Conservation (phyloP, 2,113 vertebrate genomes). For the Boulengeromyrus knoepffleri region DNA sequence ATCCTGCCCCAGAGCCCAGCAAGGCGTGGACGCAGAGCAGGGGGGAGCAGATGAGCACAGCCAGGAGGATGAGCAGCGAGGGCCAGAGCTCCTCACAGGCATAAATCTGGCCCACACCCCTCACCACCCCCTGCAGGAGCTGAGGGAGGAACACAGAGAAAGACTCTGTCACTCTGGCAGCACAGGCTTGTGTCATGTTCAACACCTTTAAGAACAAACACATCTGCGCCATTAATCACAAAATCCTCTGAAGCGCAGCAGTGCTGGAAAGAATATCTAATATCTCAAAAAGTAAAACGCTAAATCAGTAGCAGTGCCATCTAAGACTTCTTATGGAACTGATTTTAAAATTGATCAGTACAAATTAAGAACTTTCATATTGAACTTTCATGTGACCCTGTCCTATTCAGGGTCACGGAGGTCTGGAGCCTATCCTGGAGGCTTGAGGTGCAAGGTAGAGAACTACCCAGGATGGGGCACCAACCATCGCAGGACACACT, state of each 20-base stretch:
- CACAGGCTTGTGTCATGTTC: not conserved
- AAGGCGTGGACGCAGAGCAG: slow-evolving; percentile 51
- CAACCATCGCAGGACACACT: not conserved
- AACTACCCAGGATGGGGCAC: not conserved
- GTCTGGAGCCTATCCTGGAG: not conserved
- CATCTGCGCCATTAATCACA: not conserved
- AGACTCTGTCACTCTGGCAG: not conserved
- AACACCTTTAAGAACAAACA: not conserved
- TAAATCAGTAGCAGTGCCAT: not conserved
- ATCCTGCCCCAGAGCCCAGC: slow-evolving; percentile 55
- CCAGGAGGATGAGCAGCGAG: slow-evolving; percentile 54
- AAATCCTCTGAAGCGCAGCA: not conserved
- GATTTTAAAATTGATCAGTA: not conserved
- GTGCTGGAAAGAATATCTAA: not conserved
- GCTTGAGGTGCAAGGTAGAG: not conserved
- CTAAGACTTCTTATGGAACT: not conserved
- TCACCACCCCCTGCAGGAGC: slow-evolving; percentile 52
- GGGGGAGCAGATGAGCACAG: slow-evolving; percentile 58
- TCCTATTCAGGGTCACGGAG: not conserved
- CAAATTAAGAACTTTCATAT: not conserved
- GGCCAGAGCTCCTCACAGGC: slow-evolving; percentile 50
- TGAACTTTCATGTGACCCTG: too few relatives aligned
- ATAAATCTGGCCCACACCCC: slow-evolving; percentile 63
- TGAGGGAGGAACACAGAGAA: slow-evolving; percentile 19
- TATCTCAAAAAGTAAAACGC: not conserved